A percentile compares a stretch with the other conserved stretches of the same genome.
Evolutionary conservation across 2,888 invertebrate species (phyloP).

Genomic region (Mimas tiliae): DNA sequence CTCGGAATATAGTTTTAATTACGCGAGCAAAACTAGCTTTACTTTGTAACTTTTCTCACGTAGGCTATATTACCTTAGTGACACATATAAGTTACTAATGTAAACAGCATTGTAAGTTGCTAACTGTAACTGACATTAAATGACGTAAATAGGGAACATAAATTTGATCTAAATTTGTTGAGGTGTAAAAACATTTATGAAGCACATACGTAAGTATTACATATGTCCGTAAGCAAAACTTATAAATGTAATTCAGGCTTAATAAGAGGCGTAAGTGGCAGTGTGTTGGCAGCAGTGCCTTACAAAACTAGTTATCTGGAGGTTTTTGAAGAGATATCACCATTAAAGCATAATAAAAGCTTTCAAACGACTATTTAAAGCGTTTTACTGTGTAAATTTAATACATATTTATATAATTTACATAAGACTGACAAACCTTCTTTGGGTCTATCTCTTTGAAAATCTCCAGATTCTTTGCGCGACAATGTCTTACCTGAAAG

Average conservation of each 20-base stretch:
- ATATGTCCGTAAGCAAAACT: not conserved
- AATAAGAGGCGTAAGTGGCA: not conserved
- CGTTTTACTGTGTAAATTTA: not conserved
- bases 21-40: too few relatives aligned
- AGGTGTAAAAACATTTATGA: too few relatives aligned
- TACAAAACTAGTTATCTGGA: conserved; percentile 48
- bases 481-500: conserved; percentile 73
- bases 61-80: too few relatives aligned
- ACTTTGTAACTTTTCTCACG: too few relatives aligned
- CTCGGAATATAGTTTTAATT: too few relatives aligned
- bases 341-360: conserved; percentile 41
- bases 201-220: too few relatives aligned
- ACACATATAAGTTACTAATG: too few relatives aligned
- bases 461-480: conserved; percentile 72
- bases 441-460: conserved; percentile 71
- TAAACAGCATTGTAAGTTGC: too few relatives aligned
- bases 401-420: not conserved
- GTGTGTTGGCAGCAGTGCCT: conserved; percentile 29
- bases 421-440: conserved; percentile 61
- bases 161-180: too few relatives aligned
- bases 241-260: too few relatives aligned
- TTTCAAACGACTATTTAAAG: conserved; percentile 25
- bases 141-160: too few relatives aligned
- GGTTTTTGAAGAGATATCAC: conserved; percentile 64
- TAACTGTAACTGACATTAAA: too few relatives aligned